Conservation (phyloP, 2,888 invertebrate genomes). For the Luperina testacea region DNA sequence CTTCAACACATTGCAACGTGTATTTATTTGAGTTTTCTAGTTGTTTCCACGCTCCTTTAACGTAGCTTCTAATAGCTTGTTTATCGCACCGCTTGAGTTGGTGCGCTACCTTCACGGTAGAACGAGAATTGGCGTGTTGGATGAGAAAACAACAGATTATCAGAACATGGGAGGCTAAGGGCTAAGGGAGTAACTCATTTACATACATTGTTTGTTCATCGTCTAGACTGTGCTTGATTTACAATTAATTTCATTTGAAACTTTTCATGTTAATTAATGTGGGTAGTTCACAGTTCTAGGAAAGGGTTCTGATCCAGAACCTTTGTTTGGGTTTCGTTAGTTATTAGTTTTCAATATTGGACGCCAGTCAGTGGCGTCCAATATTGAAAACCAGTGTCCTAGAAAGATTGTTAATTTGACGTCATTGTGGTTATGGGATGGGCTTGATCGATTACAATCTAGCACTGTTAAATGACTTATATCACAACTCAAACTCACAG, state of each 20-base stretch:
- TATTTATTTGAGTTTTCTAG: constrained; percentile 35
- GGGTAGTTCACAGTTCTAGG: constrained; percentile 23
- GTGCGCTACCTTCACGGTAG: constrained; percentile 29
- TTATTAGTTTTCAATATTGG: constrained; percentile 25
- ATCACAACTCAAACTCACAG: neutral
- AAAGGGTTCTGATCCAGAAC: constrained; percentile 30
- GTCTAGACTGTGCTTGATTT: constrained; percentile 59
- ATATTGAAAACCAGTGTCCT: constrained; percentile 1
- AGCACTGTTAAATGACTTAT: neutral
- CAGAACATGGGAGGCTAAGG: constrained; percentile 14
- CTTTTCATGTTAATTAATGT: constrained; percentile 39
- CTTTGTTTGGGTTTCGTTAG: constrained; percentile 10
- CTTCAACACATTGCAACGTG: constrained; percentile 48
- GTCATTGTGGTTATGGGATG: constrained; percentile 6
- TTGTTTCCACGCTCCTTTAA: constrained; percentile 30
- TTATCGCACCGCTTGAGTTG: constrained; percentile 37
- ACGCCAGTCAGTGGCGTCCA: neutral
- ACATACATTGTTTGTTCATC: constrained; percentile 57
- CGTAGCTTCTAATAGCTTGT: constrained; percentile 18
- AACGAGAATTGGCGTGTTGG: constrained; percentile 22
- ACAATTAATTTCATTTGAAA: constrained; percentile 33
- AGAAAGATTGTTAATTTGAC: constrained; percentile 15
- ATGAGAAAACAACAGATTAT: constrained; percentile 50
- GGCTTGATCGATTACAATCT: neutral
- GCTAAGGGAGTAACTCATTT: constrained; percentile 47